Evolutionary conservation across 2,888 invertebrate genomes (phyloP).

Genomic region (Erebia palarica): DNA sequence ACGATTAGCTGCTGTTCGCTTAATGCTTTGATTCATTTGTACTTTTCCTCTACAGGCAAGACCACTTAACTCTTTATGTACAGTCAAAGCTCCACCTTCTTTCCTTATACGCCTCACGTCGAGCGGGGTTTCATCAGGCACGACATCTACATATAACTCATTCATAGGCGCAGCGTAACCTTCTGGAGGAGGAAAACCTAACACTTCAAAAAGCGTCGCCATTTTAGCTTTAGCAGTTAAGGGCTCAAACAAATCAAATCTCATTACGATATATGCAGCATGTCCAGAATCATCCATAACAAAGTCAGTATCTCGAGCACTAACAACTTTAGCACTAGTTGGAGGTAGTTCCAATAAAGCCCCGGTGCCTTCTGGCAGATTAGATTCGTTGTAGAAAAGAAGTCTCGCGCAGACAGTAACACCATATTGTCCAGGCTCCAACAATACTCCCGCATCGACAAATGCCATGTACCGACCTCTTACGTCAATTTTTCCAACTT

Average conservation of each 20-base stretch:
- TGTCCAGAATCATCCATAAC: constrained; percentile 62
- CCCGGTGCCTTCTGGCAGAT: constrained; percentile 52
- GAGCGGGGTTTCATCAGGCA: constrained; percentile 54
- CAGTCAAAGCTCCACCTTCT: constrained; percentile 67
- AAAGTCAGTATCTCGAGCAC: constrained; percentile 54
- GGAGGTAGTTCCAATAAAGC: constrained; percentile 66
- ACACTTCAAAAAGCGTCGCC: constrained; percentile 53
- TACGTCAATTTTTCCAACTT: constrained; percentile 62
- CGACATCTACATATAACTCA: constrained; percentile 49
- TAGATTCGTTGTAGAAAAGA: constrained; percentile 54
- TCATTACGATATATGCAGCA: constrained; percentile 56
- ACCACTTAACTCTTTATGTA: constrained; percentile 68
- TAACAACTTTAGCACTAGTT: constrained; percentile 58
- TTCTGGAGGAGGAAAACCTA: constrained; percentile 57
- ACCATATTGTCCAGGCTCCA: constrained; percentile 62
- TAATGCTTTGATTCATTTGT: constrained; percentile 70
- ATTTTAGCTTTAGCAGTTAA: constrained; percentile 59
- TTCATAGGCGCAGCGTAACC: constrained; percentile 49
- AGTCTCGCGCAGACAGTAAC: constrained; percentile 61
- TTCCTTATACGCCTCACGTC: constrained; percentile 63
- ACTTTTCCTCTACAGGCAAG: constrained; percentile 61
- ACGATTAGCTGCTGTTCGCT: constrained; percentile 70
- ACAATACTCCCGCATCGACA: constrained; percentile 61
- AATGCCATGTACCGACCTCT: constrained; percentile 69
- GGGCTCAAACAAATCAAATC: constrained; percentile 64